Base-by-base conservation (phyloP, 2,797 vertebrate genomes). In the Allobates femoralis region DNA sequence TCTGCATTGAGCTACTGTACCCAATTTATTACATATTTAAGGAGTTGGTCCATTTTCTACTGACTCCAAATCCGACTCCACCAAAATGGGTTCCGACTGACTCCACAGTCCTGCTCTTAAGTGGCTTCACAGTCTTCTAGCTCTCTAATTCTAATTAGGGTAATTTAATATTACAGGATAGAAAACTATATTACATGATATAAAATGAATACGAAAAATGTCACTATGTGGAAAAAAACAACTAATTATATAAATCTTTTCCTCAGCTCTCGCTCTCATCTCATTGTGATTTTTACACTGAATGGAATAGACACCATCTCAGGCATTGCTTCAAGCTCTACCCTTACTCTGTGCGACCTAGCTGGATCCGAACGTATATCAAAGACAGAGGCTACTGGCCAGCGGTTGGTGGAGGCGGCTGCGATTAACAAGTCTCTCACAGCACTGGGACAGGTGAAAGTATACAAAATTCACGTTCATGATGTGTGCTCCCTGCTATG, bases 371-470 rank as follows among this genome's bases (percentile, higher is more conserved):
- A 94, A 66, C 89, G 92, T 16, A 92, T 94, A 90, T 92, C 93
- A 28, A 93, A 89, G 86, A 93, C 93, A 0, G 93, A 94, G 28
- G 93, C 93, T 0, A 91, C 90, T 32, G 93, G 93, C 3, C 93
- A 92, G 89, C 90, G 93, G 69, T 90, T 94, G 85, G 91, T 94
- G 89, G 94, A 94, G 89, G 93, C 93, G 0, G 93, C 93, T 0
- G 91, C 91, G 76, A 94, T 94, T 85, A 94, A 94, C 16, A 94
- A 93, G 26, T 94, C 94, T 0, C 91, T 94, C 58, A 94, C 93
- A 0, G 92, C 93, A 0, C 88, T 94, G 69, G 92, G 93, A 89
- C 93, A 94, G 92, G 94, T 94, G 0, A 76, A 16, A 30, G 8
- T 23, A 41, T 14, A 12, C 19, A n/a, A 10, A 71, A 56, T 62